These are phyloP conservation scores for Crenichthys baileyi DNA, from an alignment of 2,797 vertebrate genomes.

Conservation along the genomic window DNA sequence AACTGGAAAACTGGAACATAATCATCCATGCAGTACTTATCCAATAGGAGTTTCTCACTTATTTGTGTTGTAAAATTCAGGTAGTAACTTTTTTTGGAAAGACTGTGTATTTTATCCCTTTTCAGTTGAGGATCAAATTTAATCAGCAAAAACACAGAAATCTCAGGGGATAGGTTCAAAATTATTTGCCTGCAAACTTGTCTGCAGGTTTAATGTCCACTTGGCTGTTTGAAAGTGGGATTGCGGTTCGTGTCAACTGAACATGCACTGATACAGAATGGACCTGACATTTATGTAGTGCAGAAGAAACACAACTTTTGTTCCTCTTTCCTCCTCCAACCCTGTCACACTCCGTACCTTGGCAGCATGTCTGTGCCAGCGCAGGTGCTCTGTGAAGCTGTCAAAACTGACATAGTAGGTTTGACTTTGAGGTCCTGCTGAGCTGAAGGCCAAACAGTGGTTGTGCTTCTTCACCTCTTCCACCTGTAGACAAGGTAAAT, in stretches of 20 bases:
- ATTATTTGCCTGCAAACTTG: conserved; percentile 3
- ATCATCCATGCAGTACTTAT: background rate
- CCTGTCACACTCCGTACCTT: conserved; percentile 80
- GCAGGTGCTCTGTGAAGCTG: conserved; percentile 96
- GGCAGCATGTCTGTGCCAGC: conserved; percentile 95
- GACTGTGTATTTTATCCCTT: background rate
- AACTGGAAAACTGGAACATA: background rate
- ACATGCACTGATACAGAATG: conserved; percentile 40
- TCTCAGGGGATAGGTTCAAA: background rate
- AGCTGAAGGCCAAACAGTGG: conserved; percentile 98
- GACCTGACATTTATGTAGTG: conserved; percentile 42
- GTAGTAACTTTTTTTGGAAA: background rate
- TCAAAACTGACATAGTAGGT: conserved; percentile 98
- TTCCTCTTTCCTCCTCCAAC: conserved; percentile 18
- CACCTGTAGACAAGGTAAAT: conserved; percentile 81
- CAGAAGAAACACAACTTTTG: conserved; percentile 33
- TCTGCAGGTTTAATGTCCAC: conserved; percentile 24
- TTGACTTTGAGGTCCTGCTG: conserved; percentile 96
- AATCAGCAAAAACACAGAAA: background rate
- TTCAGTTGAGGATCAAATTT: background rate
- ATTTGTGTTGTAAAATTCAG: background rate
- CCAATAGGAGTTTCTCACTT: background rate
- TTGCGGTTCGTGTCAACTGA: conserved; percentile 24
- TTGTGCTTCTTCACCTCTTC: conserved; percentile 98
- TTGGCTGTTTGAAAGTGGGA: conserved; percentile 9